phyloP scores from a whole-genome alignment of 2,113 vertebrate genomes.

The Telmatochromis brichardi region DNA sequence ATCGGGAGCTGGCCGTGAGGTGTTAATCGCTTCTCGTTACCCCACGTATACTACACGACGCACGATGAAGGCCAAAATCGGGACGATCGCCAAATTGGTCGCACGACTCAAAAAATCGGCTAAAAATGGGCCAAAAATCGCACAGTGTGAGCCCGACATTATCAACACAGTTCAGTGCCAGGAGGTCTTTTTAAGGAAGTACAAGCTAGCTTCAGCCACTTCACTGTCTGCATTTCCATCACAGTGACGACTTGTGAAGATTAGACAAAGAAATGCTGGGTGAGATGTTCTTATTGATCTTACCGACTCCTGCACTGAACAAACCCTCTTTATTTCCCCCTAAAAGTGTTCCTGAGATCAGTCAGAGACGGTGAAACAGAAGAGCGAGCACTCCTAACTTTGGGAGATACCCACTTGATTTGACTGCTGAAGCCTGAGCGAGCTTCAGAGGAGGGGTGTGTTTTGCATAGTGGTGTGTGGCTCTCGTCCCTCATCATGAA shows the following conservation, averaged over 20 bases:
- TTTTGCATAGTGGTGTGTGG: background rate
- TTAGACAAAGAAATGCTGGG: background rate
- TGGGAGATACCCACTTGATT: background rate
- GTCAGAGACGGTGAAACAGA: background rate
- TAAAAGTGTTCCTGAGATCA: background rate
- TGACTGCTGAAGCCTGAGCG: background rate
- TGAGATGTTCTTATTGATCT: background rate
- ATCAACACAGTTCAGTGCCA: background rate
- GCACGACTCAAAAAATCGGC: too few relatives aligned
- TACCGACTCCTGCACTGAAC: background rate
- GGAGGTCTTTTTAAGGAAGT: background rate
- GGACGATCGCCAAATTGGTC: too few relatives aligned
- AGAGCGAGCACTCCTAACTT: background rate
- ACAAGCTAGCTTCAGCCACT: background rate
- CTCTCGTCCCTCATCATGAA: background rate
- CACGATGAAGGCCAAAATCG: too few relatives aligned
- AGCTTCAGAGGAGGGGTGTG: background rate
- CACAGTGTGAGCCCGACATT: fast-evolving
- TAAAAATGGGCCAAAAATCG: too few relatives aligned
- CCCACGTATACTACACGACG: too few relatives aligned
- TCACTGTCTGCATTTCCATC: background rate
- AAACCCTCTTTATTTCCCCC: background rate
- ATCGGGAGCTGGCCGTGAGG: too few relatives aligned
- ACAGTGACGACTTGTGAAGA: background rate
- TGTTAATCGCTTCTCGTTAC: too few relatives aligned